phyloP scores from a whole-genome alignment of 37 sponge, comb jelly and placozoan species.

The Diacarnus erythraeanus region DNA sequence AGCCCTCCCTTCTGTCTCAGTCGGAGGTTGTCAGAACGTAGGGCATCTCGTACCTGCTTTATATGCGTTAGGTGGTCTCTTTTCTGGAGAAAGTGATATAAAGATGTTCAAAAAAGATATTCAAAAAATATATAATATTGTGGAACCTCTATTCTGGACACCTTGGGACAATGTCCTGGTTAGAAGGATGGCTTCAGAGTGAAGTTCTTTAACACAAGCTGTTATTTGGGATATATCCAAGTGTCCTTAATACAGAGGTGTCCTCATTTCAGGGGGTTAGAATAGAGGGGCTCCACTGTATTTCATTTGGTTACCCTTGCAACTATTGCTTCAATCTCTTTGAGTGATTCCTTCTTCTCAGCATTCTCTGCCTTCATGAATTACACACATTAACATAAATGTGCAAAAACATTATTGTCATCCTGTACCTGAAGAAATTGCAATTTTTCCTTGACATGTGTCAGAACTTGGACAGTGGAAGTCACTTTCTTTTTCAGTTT shows the following conservation, averaged over 20 bases:
- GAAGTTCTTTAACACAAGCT: too few species aligned
- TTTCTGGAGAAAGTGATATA: constrained; percentile 48
- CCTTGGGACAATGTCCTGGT: too few species aligned
- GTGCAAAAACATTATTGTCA: too few species aligned
- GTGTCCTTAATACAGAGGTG: too few species aligned
- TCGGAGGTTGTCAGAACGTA: constrained; percentile 80
- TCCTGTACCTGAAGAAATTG: constrained; percentile 96
- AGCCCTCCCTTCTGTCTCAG: constrained; percentile 88
- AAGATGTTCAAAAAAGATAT: background rate
- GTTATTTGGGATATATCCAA: too few species aligned
- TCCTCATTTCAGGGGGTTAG: too few species aligned
- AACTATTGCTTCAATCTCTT: constrained; percentile 54
- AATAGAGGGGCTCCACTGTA: too few species aligned
- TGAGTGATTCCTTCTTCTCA: constrained; percentile 40
- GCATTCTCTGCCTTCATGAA: constrained; percentile 70
- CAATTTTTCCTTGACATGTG: constrained; percentile 97
- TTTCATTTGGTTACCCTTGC: constrained; percentile 44
- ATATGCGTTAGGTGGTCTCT: constrained; percentile 83
- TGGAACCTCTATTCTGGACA: background rate
- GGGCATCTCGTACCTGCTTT: constrained; percentile 89
- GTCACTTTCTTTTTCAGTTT: constrained; percentile 93
- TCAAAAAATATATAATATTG: background rate
- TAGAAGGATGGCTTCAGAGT: too few species aligned
- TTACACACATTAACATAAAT: background rate
- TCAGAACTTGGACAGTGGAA: constrained; percentile 93